phyloP scores from a whole-genome alignment of 2,797 vertebrate species.

The Semaprochilodus insignis region DNA sequence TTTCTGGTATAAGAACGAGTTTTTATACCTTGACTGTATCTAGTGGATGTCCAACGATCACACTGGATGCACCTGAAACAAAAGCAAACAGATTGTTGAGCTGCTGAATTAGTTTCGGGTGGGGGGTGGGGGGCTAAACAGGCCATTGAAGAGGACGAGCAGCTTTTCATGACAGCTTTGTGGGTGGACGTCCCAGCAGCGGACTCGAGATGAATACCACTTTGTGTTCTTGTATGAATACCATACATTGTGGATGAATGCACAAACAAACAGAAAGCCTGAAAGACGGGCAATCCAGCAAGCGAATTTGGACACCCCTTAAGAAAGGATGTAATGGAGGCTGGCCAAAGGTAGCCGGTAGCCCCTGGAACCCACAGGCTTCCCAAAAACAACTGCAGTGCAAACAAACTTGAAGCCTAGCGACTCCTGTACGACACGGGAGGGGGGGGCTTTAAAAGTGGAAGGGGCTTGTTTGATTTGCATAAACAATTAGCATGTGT shows the following conservation, averaged over 20 bases:
- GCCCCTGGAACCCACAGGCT: not conserved
- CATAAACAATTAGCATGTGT: not conserved
- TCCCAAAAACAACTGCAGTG: constrained; percentile 5
- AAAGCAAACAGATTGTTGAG: constrained; percentile 5
- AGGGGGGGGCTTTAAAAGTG: not conserved
- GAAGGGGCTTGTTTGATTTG: not conserved
- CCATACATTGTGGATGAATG: constrained; percentile 45
- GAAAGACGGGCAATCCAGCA: not conserved
- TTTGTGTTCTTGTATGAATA: constrained; percentile 48
- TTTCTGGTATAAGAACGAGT: not conserved
- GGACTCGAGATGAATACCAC: constrained; percentile 28
- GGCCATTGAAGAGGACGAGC: not conserved
- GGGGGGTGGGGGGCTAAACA: not conserved
- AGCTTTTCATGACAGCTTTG: constrained; percentile 27
- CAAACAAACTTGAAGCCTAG: constrained; percentile 9
- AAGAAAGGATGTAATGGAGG: not conserved
- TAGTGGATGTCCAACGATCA: constrained; percentile 92
- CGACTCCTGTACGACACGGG: not conserved
- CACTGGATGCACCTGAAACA: constrained; percentile 87
- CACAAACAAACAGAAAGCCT: constrained; percentile 35
- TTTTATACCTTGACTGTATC: constrained; percentile 92
- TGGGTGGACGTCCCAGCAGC: constrained; percentile 13
- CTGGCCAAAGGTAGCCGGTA: constrained; percentile 4
- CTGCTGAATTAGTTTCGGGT: constrained; percentile 5
- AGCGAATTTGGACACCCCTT: not conserved